Evolutionary conservation across 2,797 vertebrate species (phyloP).

Genomic region (Pipistrellus pipistrellus): DNA sequence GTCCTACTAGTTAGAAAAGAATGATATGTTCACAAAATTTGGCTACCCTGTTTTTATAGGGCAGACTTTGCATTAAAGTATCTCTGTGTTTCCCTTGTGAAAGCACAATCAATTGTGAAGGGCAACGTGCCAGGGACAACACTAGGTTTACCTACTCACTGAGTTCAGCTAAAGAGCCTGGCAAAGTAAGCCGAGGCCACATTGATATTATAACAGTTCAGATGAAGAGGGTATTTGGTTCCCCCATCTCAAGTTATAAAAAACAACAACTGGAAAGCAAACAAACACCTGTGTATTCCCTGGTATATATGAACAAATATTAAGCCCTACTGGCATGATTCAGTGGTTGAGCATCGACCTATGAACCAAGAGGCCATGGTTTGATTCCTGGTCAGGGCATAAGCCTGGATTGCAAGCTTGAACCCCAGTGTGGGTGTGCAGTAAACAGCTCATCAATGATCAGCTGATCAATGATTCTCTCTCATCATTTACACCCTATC

Average conservation of each 20-base stretch:
- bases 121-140: background rate
- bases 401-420: too few relatives aligned
- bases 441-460: too few relatives aligned
- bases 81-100: background rate
- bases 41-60: background rate
- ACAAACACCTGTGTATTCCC: background rate
- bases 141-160: background rate
- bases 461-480: too few relatives aligned
- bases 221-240: background rate
- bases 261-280: background rate
- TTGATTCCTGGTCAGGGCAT: too few relatives aligned
- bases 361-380: too few relatives aligned
- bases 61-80: background rate
- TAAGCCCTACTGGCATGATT: background rate
- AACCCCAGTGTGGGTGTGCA: too few relatives aligned
- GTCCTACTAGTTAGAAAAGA: background rate
- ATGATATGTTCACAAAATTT: background rate
- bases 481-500: too few relatives aligned
- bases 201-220: background rate
- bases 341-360: too few relatives aligned
- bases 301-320: background rate
- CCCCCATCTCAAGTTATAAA: background rate
- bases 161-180: background rate
- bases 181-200: background rate
- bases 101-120: background rate